Percentiles rank a stretch among this genome's conserved stretches.
Evolutionary conservation across 1,140 invertebrate species (phyloP).

Genomic region (Drosophila erecta): DNA sequence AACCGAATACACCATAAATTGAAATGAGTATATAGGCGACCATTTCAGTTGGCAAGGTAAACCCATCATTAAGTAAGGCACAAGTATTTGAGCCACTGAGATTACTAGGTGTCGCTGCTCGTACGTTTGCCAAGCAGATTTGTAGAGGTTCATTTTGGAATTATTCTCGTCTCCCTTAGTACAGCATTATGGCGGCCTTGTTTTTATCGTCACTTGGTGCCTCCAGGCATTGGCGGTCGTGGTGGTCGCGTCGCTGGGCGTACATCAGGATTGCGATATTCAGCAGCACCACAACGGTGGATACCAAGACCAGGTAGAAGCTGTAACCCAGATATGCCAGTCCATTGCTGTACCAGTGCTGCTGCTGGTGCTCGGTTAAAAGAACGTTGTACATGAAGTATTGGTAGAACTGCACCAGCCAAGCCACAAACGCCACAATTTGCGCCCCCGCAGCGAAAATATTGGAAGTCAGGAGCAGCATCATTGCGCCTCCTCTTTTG

Average conservation of each 20-base stretch:
- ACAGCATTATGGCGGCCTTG: constrained; percentile 80
- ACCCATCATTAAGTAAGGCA: constrained; percentile 68
- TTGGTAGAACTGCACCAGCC: constrained; percentile 81
- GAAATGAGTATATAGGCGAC: constrained; percentile 10
- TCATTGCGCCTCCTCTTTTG: constrained; percentile 78
- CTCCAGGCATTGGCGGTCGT: constrained; percentile 63
- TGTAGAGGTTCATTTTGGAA: constrained; percentile 57
- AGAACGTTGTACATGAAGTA: constrained; percentile 81
- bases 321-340: constrained; percentile 80
- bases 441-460: constrained; percentile 73
- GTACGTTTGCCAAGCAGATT: constrained; percentile 27
- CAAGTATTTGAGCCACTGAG: constrained; percentile 64
- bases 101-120: constrained; percentile 43
- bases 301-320: constrained; percentile 78
- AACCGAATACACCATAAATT: background rate
- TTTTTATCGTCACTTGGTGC: constrained; percentile 74
- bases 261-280: constrained; percentile 74
- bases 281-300: constrained; percentile 73
- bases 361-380: constrained; percentile 63
- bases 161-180: constrained; percentile 42
- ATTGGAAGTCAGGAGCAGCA: constrained; percentile 74
- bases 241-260: constrained; percentile 59
- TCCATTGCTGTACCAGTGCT: constrained; percentile 75
- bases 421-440: constrained; percentile 76
- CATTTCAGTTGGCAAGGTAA: constrained; percentile 57